phyloP scores from a whole-genome alignment of 2,113 vertebrate genomes.

The Gallinago media region DNA sequence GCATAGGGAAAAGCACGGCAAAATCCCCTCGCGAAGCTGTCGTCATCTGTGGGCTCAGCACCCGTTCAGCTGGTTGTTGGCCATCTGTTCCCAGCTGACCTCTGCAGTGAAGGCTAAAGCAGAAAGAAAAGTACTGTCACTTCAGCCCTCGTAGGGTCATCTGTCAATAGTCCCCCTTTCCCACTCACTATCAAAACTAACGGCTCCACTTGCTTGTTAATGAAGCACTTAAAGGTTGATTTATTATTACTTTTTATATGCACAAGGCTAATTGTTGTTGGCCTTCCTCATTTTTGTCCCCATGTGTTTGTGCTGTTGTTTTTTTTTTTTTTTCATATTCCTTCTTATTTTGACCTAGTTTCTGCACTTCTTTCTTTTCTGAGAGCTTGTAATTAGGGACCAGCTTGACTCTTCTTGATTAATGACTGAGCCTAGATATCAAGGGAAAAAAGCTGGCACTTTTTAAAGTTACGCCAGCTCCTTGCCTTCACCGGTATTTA shows the following conservation, averaged over 20 bases:
- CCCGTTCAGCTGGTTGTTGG: neutral
- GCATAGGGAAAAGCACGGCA: fast-evolving
- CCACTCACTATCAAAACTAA: neutral
- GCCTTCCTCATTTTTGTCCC: neutral
- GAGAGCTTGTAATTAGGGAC: constrained; percentile 32
- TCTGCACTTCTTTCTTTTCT: neutral
- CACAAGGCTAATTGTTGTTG: neutral
- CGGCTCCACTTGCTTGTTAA: neutral
- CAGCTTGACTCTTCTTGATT: constrained; percentile 26
- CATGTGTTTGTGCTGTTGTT: fast-evolving
- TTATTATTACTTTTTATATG: neutral
- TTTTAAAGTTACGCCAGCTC: neutral
- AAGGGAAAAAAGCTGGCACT: constrained; percentile 5
- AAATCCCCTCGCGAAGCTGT: neutral
- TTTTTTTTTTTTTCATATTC: neutral
- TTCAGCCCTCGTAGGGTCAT: neutral
- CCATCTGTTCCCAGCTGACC: constrained; percentile 51
- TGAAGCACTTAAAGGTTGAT: neutral
- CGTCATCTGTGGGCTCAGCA: neutral
- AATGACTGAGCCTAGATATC: constrained; percentile 10
- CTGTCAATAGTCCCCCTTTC: neutral
- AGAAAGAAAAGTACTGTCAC: constrained; percentile 8
- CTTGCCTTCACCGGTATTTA: neutral
- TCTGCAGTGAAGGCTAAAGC: constrained; percentile 21
- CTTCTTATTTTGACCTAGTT: constrained; percentile 22